Base-by-base conservation (phyloP, 1,140 invertebrate species). In the Brachionus calyciflorus region DNA sequence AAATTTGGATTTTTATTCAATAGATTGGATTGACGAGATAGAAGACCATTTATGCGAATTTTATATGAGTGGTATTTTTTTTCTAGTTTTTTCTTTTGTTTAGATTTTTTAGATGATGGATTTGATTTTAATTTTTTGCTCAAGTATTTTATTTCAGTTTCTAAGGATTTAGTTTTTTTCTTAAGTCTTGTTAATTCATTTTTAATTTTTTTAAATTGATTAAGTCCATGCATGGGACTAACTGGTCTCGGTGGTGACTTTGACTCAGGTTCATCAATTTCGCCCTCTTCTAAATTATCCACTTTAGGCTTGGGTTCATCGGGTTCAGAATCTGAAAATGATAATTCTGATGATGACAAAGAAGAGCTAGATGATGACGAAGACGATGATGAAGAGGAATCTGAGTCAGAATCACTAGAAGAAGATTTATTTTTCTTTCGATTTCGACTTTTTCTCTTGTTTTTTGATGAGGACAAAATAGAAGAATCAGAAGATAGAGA, bases 271-370 rank as follows among this genome's bases (percentile, higher is more conserved):
- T 73, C 69, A 30, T 55, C 33, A 1, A 73, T 73, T 55, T 73
- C 69, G 24, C 69, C 69, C 14, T 73, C 69, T 21, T 73, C 69
- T 12, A 73, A 41, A 73, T 73, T 37, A 0, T 30, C 40, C 26
- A 0, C 63, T 69, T 69, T 24, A 12, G 33, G 17, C n/a, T 41
- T 65, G 1, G n/a, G 0, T 44, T 10, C 9, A 14, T 65, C 37
- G 19, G 33, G 12, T n/a, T 65, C 60, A 24, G 60, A 44, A 3
- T 65, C 60, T 1, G 37, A 44, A 24, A 65, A 41, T 9, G 40
- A 44, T 14, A 65, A 24, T 2, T 41, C 33, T 9, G 60, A 65
- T 21, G 60, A 65, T 9, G 60, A 44, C 41, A 44, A 19, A 21
- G 60, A 65, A 2, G 41, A 41, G 19, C 40, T 65, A 1, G 40